phyloP scores from a whole-genome alignment of 2,888 invertebrate genomes.

The Lamellibrachia columna region DNA sequence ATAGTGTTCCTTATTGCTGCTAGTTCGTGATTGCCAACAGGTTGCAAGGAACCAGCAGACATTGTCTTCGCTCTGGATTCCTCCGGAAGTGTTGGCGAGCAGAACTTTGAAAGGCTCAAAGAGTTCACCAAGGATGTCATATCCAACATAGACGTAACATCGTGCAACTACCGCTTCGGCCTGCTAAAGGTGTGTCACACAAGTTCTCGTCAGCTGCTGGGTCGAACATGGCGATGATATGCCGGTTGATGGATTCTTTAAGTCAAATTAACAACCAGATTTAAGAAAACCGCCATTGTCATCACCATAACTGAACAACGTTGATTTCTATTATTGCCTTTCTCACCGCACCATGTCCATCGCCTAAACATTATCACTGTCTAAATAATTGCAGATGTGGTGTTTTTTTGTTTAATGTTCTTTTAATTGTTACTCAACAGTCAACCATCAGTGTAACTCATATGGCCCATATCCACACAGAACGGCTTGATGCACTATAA shows the following conservation, averaged over 20 bases:
- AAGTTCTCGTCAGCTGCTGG: too few relatives aligned
- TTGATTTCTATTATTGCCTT: background rate
- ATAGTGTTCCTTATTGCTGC: background rate
- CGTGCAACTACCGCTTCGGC: slow-evolving; percentile 54
- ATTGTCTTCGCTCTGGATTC: slow-evolving; percentile 59
- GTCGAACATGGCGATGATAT: background rate
- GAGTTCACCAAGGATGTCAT: slow-evolving; percentile 54
- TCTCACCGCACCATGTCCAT: background rate
- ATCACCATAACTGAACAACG: background rate
- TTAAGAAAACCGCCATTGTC: too few relatives aligned
- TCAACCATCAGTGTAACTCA: too few relatives aligned
- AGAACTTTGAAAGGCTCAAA: slow-evolving; percentile 54
- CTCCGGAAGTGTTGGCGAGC: slow-evolving; percentile 58
- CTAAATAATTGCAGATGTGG: too few relatives aligned
- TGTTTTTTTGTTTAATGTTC: too few relatives aligned
- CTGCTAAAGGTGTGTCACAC: slow-evolving; percentile 42
- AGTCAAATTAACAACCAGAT: too few relatives aligned
- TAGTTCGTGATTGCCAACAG: slow-evolving; percentile 38
- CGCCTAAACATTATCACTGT: background rate
- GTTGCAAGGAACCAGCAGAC: slow-evolving; percentile 53
- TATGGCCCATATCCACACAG: too few relatives aligned
- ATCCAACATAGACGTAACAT: slow-evolving; percentile 52
- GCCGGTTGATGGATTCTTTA: too few relatives aligned
- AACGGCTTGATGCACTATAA: too few relatives aligned
- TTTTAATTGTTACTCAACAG: too few relatives aligned